Base-by-base conservation (phyloP, 2,888 invertebrate species). In the Boloria euphrosyne region DNA sequence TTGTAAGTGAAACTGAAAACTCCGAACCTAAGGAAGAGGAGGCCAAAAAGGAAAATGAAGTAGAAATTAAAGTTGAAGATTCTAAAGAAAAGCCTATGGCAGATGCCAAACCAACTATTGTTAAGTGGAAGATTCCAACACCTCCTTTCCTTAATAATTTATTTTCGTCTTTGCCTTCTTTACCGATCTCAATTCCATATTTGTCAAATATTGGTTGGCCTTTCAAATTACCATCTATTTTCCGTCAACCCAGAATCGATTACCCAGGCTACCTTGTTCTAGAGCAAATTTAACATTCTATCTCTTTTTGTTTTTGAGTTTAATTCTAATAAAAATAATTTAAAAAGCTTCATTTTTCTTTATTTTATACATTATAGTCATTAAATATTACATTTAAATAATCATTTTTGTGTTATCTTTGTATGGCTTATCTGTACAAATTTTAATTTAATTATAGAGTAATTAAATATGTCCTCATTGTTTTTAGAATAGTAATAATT, bases 71-170 rank as follows among this genome's bases (percentile, higher is more conserved):
- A 52, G 22, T 64, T 17, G 57, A 62, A 13, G 62, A 65, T 50
- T 16, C 65, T 6, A 64, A 66, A 5, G 66, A 64, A 51, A 60
- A 67, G 16, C 55, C 50, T 13, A 1, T 38, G n/a, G 27, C 10
- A 47, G 61, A 57, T 31, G 50, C n/a, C 46, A 46, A 17, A 22
- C 66, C 55, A 13, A 10, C 16, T n/a, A 17, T 55, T 22, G 13
- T 52, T 2, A 18, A 51, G 16, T 61, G 63, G 55, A 52, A 31
- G 49, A 44, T 70, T 49, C 69, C 69, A 22, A 59, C 47, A 13
- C 53, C 67, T 13, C 44, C 65, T 47, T 54, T 62, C 27, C 13
- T 67, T 1, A 62, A 22, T n/a, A 62, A 43, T n/a, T 50, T 62
- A 16, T 51, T 65, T 0, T 31, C 53, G 4, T 49, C 62, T 14